Percentiles rank a stretch among this genome's conserved stretches.
Evolutionary conservation across 2,113 vertebrate genomes (phyloP).

Genomic region (Antigone vipio): DNA sequence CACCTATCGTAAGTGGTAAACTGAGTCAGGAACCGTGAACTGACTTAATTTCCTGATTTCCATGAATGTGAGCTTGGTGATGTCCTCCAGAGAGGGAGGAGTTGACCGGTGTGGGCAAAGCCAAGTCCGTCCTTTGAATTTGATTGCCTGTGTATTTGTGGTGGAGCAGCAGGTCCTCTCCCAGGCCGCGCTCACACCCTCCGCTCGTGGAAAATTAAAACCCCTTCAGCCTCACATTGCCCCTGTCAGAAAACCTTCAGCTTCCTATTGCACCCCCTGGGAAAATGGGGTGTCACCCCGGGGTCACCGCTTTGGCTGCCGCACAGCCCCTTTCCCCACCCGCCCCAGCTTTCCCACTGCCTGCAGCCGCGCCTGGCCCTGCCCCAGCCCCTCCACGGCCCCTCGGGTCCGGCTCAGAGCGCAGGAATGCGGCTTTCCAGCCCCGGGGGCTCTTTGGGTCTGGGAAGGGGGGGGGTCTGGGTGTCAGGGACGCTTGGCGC

Average conservation of each 20-base stretch:
- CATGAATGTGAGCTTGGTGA: too few relatives aligned
- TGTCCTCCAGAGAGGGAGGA: not conserved
- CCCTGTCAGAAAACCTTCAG: not conserved
- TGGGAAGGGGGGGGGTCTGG: too few relatives aligned
- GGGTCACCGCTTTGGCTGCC: not conserved
- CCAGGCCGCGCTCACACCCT: not conserved
- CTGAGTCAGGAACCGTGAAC: not conserved
- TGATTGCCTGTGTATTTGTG: not conserved
- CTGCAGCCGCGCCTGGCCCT: not conserved
- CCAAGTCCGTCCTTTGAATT: not conserved
- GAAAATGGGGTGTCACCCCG: not conserved
- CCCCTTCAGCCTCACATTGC: not conserved
- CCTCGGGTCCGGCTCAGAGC: rapidly evolving
- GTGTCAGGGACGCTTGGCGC: not conserved
- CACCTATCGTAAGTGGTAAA: not conserved
- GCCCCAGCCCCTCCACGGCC: not conserved
- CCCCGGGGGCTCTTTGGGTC: not conserved
- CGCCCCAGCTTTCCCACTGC: not conserved
- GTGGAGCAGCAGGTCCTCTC: not conserved
- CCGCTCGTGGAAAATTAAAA: not conserved
- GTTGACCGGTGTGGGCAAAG: not conserved
- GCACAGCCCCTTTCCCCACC: not conserved
- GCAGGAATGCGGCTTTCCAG: not conserved
- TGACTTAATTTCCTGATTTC: not conserved
- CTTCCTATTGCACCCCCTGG: not conserved